Evolutionary conservation across 2,888 invertebrate genomes (phyloP).

Genomic region (Cabera pusaria): DNA sequence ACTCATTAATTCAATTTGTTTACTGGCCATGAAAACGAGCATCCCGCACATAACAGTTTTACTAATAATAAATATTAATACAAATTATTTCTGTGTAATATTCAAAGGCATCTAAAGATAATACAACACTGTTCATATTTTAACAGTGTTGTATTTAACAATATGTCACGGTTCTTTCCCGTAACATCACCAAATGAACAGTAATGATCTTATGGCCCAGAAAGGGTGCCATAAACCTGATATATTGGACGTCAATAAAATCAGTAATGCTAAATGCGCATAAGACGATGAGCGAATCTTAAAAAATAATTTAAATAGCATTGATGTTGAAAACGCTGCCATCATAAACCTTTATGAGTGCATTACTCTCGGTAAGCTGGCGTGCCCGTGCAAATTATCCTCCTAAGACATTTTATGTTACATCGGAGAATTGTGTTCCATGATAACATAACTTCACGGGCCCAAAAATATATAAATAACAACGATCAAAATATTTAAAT

Average conservation of each 20-base stretch:
- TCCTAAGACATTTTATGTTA: constrained; percentile 45
- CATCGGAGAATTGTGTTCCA: constrained; percentile 38
- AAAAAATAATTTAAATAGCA: constrained; percentile 72
- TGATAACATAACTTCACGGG: constrained; percentile 33
- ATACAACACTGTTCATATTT: too few species aligned
- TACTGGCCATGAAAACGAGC: constrained; percentile 32
- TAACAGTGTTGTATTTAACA: constrained; percentile 11
- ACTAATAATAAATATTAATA: too few species aligned
- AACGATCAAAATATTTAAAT: constrained; percentile 45
- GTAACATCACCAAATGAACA: constrained; percentile 29
- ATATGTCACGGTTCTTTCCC: constrained; percentile 10
- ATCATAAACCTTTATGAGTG: constrained; percentile 80
- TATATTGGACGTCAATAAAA: constrained; percentile 61
- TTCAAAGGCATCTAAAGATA: too few species aligned
- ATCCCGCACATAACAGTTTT: constrained; percentile 4
- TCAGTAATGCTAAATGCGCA: constrained; percentile 47
- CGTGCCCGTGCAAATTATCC: constrained; percentile 63
- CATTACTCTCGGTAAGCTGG: constrained; percentile 71
- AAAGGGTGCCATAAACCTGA: constrained; percentile 55
- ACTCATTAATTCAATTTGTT: constrained; percentile 57
- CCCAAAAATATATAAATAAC: constrained; percentile 29
- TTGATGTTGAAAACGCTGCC: constrained; percentile 61
- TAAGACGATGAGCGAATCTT: constrained; percentile 43
- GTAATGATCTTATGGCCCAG: constrained; percentile 43
- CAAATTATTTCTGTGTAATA: constrained; percentile 7